Evolutionary conservation across 1,140 invertebrate species (phyloP).

Genomic region (Drosophila nebulosa): DNA sequence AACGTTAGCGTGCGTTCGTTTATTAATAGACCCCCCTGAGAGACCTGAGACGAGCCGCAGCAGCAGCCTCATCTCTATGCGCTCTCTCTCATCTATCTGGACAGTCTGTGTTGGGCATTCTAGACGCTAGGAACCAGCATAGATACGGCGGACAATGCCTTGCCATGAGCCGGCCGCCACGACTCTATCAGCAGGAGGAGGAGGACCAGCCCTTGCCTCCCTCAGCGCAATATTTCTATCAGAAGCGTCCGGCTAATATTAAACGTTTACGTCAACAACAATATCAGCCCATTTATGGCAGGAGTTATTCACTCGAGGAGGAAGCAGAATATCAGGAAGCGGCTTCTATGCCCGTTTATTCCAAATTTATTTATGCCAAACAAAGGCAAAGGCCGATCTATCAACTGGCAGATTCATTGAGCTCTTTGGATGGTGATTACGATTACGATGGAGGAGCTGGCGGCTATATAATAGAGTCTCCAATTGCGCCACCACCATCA

Average conservation of each 20-base stretch:
- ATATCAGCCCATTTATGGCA: slow-evolving; percentile 46
- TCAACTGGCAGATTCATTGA: slow-evolving; percentile 54
- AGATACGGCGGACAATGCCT: slow-evolving; percentile 46
- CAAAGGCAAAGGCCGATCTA: slow-evolving; percentile 27
- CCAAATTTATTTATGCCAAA: slow-evolving; percentile 54
- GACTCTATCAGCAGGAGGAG: slow-evolving; percentile 53
- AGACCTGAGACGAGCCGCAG: slow-evolving; percentile 40
- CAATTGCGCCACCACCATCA: background rate
- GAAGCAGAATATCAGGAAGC: slow-evolving; percentile 14
- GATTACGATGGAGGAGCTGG: slow-evolving; percentile 40
- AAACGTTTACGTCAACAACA: slow-evolving; percentile 65
- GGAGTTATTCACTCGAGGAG: slow-evolving; percentile 65
- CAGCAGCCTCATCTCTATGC: slow-evolving; percentile 24
- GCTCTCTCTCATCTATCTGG: background rate
- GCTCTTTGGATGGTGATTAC: slow-evolving; percentile 48
- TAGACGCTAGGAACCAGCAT: slow-evolving; percentile 49
- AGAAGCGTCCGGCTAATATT: slow-evolving; percentile 57
- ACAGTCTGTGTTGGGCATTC: slow-evolving; percentile 59
- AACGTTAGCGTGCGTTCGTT: slow-evolving; percentile 26
- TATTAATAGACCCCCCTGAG: slow-evolving; percentile 63
- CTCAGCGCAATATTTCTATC: slow-evolving; percentile 19
- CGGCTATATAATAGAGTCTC: slow-evolving; percentile 37
- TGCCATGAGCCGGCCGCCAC: slow-evolving; percentile 58
- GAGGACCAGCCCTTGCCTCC: slow-evolving; percentile 19
- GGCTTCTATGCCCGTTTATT: slow-evolving; percentile 61